These are phyloP conservation scores for Micrastur ruficollis DNA, from an alignment of 2,797 vertebrate genomes.

Conservation along the genomic window DNA sequence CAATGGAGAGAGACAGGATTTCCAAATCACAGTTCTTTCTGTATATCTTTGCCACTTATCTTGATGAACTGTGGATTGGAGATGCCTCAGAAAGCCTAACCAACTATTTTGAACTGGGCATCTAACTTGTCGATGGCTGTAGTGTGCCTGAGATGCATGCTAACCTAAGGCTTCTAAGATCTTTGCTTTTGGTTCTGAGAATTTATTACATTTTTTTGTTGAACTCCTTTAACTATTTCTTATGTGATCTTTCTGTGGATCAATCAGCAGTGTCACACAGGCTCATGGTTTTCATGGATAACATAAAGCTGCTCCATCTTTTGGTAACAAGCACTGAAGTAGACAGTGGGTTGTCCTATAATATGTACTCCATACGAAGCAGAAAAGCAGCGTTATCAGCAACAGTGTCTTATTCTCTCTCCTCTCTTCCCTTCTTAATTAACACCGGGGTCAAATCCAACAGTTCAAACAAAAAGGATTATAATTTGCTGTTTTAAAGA, in stretches of 20 bases:
- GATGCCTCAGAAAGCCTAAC: background rate
- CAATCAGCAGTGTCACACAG: background rate
- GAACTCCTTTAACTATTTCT: background rate
- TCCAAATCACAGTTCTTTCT: background rate
- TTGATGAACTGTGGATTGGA: background rate
- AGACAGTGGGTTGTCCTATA: background rate
- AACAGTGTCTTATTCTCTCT: background rate
- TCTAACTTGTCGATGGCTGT: background rate
- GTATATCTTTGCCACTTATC: background rate
- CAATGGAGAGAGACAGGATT: background rate
- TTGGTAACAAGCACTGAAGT: background rate
- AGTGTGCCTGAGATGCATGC: background rate
- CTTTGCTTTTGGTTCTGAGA: background rate
- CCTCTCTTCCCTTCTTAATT: background rate
- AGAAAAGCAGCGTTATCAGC: background rate
- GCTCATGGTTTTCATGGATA: background rate
- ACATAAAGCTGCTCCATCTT: background rate
- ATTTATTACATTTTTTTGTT: background rate
- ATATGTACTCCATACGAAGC: background rate
- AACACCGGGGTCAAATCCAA: background rate
- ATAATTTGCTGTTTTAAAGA: background rate
- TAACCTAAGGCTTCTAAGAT: background rate
- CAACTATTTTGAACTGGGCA: background rate
- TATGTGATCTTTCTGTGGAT: background rate
- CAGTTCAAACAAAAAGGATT: background rate